Percentiles rank a stretch among this genome's conserved stretches.
phyloP scores from a whole-genome alignment of 2,797 vertebrate genomes.

The Otolemur crassicaudatus region DNA sequence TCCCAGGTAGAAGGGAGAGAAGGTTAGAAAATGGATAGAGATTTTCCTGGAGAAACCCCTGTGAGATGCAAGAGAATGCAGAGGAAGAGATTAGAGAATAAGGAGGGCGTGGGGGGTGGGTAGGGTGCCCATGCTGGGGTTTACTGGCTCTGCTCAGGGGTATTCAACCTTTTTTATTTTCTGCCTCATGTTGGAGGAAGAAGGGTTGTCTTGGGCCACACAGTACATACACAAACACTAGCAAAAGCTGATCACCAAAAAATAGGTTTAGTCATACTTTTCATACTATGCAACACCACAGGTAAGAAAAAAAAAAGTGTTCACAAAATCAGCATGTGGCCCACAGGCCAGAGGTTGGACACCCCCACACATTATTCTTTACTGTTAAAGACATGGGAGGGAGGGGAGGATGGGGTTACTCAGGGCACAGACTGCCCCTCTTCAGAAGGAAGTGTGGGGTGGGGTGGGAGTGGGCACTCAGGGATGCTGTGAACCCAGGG shows the following conservation, averaged over 20 bases:
- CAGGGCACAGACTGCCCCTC: neutral
- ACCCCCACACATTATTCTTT: neutral
- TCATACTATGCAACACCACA: too few relatives aligned
- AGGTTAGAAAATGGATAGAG: neutral
- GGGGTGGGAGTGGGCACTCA: neutral
- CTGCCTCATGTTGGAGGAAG: too few relatives aligned
- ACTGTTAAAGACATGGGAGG: fast-evolving
- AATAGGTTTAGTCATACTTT: too few relatives aligned
- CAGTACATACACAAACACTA: too few relatives aligned
- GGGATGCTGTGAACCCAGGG: neutral
- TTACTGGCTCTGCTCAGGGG: too few relatives aligned
- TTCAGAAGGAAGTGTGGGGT: neutral
- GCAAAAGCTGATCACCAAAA: too few relatives aligned
- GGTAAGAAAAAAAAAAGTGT: too few relatives aligned
- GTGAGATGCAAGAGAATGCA: neutral
- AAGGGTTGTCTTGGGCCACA: too few relatives aligned
- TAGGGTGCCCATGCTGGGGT: neutral
- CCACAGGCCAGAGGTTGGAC: too few relatives aligned
- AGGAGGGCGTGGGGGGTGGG: fast-evolving
- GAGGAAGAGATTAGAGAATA: neutral
- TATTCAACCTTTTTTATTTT: too few relatives aligned
- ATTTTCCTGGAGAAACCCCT: neutral
- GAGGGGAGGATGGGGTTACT: neutral
- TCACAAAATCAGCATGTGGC: too few relatives aligned
- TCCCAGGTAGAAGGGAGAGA: neutral